These are phyloP conservation scores for Rhamnusium bicolor DNA, from an alignment of 2,888 invertebrate species.

Conservation along the genomic window DNA sequence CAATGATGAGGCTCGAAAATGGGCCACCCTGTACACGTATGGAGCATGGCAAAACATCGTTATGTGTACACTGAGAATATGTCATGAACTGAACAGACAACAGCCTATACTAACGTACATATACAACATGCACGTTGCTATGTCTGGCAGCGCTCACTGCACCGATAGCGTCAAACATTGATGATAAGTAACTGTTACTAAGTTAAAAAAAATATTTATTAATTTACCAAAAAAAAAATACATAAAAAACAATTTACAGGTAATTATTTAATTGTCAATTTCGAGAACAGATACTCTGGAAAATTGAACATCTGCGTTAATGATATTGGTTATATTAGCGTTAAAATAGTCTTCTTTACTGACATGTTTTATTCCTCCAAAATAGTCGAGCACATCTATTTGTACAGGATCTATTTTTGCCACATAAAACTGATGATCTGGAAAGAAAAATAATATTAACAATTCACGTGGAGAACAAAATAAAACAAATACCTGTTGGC, in stretches of 20 bases:
- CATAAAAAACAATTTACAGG: background rate
- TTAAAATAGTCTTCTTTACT: constrained; percentile 75
- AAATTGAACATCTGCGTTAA: constrained; percentile 43
- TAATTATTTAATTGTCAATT: background rate
- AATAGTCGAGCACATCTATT: constrained; percentile 85
- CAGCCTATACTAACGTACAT: too few species aligned
- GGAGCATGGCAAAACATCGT: too few species aligned
- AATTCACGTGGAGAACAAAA: background rate
- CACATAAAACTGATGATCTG: constrained; percentile 86
- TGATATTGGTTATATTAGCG: constrained; percentile 49
- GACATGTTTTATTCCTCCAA: constrained; percentile 85
- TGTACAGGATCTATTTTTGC: constrained; percentile 83
- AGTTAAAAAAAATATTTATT: background rate
- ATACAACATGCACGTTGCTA: too few species aligned
- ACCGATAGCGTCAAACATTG: too few species aligned
- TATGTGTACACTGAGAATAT: too few species aligned
- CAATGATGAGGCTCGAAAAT: too few species aligned
- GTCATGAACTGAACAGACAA: too few species aligned
- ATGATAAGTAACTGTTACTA: background rate
- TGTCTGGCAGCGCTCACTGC: too few species aligned
- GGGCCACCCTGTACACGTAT: too few species aligned
- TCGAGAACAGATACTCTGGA: constrained; percentile 30
- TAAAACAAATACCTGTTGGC: constrained; percentile 74
- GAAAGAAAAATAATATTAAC: constrained; percentile 17
- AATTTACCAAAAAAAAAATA: background rate